Base-by-base conservation (phyloP, 1,140 invertebrate species). In the Drosophila saltans region DNA sequence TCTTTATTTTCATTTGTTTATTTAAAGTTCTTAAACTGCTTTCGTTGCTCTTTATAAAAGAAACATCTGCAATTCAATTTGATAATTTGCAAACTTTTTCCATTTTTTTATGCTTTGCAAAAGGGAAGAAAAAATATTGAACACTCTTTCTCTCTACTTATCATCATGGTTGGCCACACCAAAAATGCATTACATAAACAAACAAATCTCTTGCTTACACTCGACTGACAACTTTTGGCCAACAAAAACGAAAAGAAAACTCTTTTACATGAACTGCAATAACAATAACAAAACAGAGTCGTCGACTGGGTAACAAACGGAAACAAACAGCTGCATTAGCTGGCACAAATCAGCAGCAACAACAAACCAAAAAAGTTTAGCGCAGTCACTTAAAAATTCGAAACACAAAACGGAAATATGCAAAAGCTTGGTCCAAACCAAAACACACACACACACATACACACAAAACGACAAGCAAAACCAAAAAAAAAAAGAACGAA, bases 311-410 rank as follows among this genome's bases (percentile, higher is more conserved):
- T 84, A 80, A 89, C 83, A 81, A 83, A 89, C 84, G 83, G 80
- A 88, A 88, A 89, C 84, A 88, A 88, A 89, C 84, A 89, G 83
- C 84, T 88, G 84, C 83, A 88, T 88, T 88, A 88, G 83, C 77
- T 80, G 71, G 73, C 77, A 65, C 80, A 88, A 88, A 88, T 88
- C 84, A 88, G 83, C 83, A 78, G 33, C 69, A 72, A 36, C 56
- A 64, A 57, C 30, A 70, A 61, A 63, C 69, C 62, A 83, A 69
- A 89, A 80, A 80, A 88, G 83, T 88, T 80, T 66, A 72, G 64
- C 68, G 66, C 66, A 83, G 77, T 88, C 84, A 81, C 84, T 84
- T 89, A 78, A 81, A 89, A 84, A 89, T 84, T 83, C 80, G 64
- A 84, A 81, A 84, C 84, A 78, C 84, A 88, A 73, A 80, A 84